Percentiles rank a stretch among this genome's conserved stretches.
These are phyloP conservation scores for Pimephales promelas DNA, from an alignment of 2,113 vertebrate genomes.

Conservation along the genomic window DNA sequence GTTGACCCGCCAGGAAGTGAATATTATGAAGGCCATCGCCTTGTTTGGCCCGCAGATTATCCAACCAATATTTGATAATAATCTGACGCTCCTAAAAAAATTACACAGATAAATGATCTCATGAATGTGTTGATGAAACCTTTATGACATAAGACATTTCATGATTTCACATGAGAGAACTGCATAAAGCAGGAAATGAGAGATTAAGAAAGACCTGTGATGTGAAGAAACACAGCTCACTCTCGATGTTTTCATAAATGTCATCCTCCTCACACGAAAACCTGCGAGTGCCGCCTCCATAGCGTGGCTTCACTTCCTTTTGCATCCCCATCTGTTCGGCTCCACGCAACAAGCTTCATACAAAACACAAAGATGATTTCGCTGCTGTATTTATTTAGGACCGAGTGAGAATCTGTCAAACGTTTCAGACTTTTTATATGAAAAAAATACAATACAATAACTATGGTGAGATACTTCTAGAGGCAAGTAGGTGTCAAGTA, in stretches of 20 bases:
- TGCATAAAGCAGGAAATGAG: background rate
- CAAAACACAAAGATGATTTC: background rate
- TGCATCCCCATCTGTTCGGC: slow-evolving; percentile 91
- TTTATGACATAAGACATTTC: background rate
- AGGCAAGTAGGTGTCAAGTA: background rate
- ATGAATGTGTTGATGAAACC: background rate
- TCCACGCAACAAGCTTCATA: slow-evolving; percentile 87
- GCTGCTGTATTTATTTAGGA: slow-evolving; percentile 16
- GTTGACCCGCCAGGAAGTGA: slow-evolving; percentile 94
- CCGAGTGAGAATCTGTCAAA: slow-evolving; percentile 7
- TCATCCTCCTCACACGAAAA: slow-evolving; percentile 97
- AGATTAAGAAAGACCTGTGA: slow-evolving; percentile 82
- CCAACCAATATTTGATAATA: slow-evolving; percentile 95
- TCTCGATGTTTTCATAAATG: slow-evolving; percentile 97
- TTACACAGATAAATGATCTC: background rate
- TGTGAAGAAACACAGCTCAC: slow-evolving; percentile 92
- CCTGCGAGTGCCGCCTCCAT: slow-evolving; percentile 85
- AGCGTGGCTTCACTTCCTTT: slow-evolving; percentile 90
- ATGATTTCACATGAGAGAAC: background rate
- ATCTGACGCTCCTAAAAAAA: slow-evolving; percentile 88
- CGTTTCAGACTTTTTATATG: background rate
- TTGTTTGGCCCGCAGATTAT: slow-evolving; percentile 93
- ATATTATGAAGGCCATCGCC: slow-evolving; percentile 94
- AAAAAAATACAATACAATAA: slow-evolving; percentile 9
- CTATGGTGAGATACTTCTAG: background rate